Base-by-base conservation (phyloP, 2,113 vertebrate species). In the Irena cyanogastra region DNA sequence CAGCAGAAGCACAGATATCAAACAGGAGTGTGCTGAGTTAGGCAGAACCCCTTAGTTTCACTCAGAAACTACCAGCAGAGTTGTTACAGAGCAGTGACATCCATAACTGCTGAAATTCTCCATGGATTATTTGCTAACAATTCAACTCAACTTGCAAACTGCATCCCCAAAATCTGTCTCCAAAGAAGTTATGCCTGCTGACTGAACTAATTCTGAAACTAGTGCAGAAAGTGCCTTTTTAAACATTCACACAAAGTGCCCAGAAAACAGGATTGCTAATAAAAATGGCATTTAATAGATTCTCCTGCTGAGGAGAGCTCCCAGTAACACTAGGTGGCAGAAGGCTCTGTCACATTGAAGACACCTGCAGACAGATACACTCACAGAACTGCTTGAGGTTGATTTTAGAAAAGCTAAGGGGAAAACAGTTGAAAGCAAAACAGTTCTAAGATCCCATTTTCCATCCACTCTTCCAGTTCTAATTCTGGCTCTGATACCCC, bases 321-420 rank as follows among this genome's bases (percentile, higher is more conserved):
- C 50, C 77, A 86, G 93, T 75, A 97, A 97, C 95, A 97, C 96
- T 94, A 97, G 97, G 92, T 97, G 97, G 97, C 97, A 97, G 97
- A 96, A 97, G 93, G 85, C 92, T 84, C 94, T 97, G 89, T 81
- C 93, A 80, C 90, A 90, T 80, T 57, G 63, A 61, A 81, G 84
- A 94, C 83, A 97, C 95, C 93, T 96, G 93, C 90, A 76, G 80
- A 49, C 16, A 87, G 72, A 95, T 41, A 54, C 8, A 39, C 39
- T n/a, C 39, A 42, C 28, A 44, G 59, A 76, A 20, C 60, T 49
- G 7, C 18, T 54, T 16, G 8, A 77, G n/a, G 22, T 63, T 59
- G 4, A 33, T 68, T 74, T 86, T 27, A 90, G 30, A 65, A 78
- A 86, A 78, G 17, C 64, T 59, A 71, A 33, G 11, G 15, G 57